Percentiles rank a stretch among this genome's conserved stretches.
phyloP scores from a whole-genome alignment of 2,888 invertebrate genomes.

The Cotesia congregata region DNA sequence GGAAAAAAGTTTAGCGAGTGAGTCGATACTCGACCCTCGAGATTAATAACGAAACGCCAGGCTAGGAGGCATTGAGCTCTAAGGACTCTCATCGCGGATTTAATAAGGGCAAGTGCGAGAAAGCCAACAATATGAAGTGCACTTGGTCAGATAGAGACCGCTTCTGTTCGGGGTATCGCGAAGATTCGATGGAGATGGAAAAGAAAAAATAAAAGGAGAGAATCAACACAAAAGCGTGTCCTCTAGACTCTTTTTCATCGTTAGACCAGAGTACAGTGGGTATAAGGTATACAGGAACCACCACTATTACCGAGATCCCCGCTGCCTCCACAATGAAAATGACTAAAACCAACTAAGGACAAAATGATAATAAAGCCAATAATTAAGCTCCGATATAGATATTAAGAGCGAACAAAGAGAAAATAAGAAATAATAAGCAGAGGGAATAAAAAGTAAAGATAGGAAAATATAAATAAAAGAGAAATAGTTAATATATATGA shows the following conservation, averaged over 20 bases:
- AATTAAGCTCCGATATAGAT: slow-evolving; percentile 61
- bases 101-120: slow-evolving; percentile 57
- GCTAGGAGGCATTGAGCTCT: slow-evolving; percentile 49
- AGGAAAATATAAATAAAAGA: slow-evolving; percentile 30
- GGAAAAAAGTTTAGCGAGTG: slow-evolving; percentile 26
- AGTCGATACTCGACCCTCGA: slow-evolving; percentile 54
- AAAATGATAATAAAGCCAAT: slow-evolving; percentile 67
- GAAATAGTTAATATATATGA: slow-evolving; percentile 11
- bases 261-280: not conserved
- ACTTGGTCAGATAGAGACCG: not conserved
- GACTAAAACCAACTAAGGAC: slow-evolving; percentile 49
- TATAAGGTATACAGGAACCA: not conserved
- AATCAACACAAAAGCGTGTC: slow-evolving; percentile 23
- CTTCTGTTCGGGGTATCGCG: slow-evolving; percentile 25
- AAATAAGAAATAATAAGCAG: not conserved
- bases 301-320: not conserved
- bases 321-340: slow-evolving; percentile 15
- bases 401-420: not conserved
- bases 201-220: not conserved
- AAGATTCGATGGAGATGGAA: slow-evolving; percentile 30
- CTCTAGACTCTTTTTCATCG: slow-evolving; percentile 42
- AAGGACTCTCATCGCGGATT: slow-evolving; percentile 52
- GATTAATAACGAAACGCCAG: slow-evolving; percentile 60
- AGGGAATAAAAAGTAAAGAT: slow-evolving; percentile 28
- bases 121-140: slow-evolving; percentile 30